Evolutionary conservation across 2,888 invertebrate genomes (phyloP).

Genomic region (Petrolisthes manimaculis): DNA sequence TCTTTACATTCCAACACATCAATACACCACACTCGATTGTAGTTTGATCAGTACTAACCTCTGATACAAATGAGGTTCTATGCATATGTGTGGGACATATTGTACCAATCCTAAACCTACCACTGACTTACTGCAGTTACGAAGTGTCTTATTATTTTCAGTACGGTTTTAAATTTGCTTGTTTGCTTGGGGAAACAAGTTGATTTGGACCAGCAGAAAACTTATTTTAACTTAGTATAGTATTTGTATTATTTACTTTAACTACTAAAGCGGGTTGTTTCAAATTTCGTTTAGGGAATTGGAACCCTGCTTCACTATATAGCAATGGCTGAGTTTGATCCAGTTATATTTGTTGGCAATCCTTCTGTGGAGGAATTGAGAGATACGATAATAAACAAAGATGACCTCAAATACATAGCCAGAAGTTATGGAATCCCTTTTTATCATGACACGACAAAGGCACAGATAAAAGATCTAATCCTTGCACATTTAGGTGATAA

Average conservation of each 20-base stretch:
- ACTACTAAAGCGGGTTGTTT: neutral
- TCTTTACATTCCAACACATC: neutral
- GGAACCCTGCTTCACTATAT: neutral
- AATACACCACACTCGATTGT: neutral
- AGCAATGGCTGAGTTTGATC: slow-evolving; percentile 9
- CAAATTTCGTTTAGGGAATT: neutral
- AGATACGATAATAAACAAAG: neutral
- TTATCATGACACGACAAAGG: neutral
- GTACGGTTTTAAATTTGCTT: neutral
- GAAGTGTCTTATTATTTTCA: neutral
- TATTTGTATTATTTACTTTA: neutral
- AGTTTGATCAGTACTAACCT: neutral
- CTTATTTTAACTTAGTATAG: neutral
- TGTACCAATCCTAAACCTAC: neutral
- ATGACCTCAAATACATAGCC: slow-evolving; percentile 22
- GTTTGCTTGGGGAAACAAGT: neutral
- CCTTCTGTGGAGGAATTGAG: slow-evolving; percentile 19
- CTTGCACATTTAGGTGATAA: neutral
- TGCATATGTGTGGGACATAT: neutral
- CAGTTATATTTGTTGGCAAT: slow-evolving; percentile 8
- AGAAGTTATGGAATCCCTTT: slow-evolving; percentile 7
- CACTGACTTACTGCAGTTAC: neutral
- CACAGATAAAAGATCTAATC: neutral
- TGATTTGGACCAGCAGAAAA: neutral
- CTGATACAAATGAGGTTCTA: neutral